Base-by-base conservation (phyloP, 2,888 invertebrate species). In the Andrena minutula region DNA sequence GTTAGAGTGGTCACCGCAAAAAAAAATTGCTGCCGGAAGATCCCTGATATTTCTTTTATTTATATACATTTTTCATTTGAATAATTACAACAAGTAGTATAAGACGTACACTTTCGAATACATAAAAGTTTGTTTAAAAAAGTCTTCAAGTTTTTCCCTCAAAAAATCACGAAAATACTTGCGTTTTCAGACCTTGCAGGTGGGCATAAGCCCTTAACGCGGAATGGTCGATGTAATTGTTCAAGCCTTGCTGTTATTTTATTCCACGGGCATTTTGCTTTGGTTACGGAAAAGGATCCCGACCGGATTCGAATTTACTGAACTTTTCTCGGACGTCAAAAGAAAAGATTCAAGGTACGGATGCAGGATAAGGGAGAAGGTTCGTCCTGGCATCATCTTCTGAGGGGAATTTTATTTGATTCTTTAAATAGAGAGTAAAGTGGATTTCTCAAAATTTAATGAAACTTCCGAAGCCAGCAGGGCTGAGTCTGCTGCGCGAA, bases 371-470 rank as follows among this genome's bases (percentile, higher is more conserved):
- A 23, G 23, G 8, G 8, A 6, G 16, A 7, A n/a, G 41, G 47
- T 70, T 65, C 32, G 1, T 16, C n/a, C 4, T 12, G 41, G 2
- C 20, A 28, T 49, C 47, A 23, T 53, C 20, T 60, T 61, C 30
- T 1, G 16, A 23, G 53, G 23, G 23, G 61, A 74, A 82, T 71
- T 41, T 71, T 60, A 7, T 30, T 30, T n/a, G 23, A 35, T 58
- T 16, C 47, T 8, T 10, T 8, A 20, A 49, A 32, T 12, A 51
- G 28, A 49, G 20, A 47, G 30, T 41, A 47, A 70, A 7, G 30
- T 41, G 16, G 32, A 23, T 65, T 41, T 60, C 16, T 23, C 56
- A 51, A 74, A 75, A 75, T 75, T 71, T 71, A 79, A 75, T 60
- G 64, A 70, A 73, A 76, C 20, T 28, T 41, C 47, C n/a, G 20